phyloP scores from a whole-genome alignment of 2,888 invertebrate genomes.

The Ichneumon xanthorius region DNA sequence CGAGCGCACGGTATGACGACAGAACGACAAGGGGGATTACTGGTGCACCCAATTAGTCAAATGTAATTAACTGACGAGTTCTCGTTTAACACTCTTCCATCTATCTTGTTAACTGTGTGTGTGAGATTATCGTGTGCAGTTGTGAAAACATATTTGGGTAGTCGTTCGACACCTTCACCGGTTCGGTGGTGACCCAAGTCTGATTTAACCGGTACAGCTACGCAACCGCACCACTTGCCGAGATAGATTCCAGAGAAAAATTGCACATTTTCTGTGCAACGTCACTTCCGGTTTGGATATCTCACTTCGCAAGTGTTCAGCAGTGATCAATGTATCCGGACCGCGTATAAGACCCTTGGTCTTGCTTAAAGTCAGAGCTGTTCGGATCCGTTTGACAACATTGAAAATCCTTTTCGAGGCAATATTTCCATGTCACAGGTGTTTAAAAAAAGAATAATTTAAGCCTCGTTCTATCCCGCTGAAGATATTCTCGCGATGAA shows the following conservation, averaged over 20 bases:
- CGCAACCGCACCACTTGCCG: too few relatives aligned
- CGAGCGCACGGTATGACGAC: conserved; percentile 21
- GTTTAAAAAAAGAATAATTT: not conserved
- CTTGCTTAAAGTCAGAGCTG: not conserved
- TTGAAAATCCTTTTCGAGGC: not conserved
- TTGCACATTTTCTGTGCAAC: too few relatives aligned
- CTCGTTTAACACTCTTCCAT: conserved; percentile 1
- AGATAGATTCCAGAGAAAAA: too few relatives aligned
- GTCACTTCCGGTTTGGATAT: too few relatives aligned
- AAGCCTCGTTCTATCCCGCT: conserved; percentile 8
- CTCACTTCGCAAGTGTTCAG: too few relatives aligned
- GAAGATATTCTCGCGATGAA: conserved; percentile 34
- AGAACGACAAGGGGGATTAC: conserved; percentile 18
- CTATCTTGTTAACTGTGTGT: not conserved
- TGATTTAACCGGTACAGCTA: too few relatives aligned
- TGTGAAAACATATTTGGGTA: not conserved
- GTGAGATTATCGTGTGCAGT: not conserved
- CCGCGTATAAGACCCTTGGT: not conserved
- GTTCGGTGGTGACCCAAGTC: not conserved
- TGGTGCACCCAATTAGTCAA: conserved; percentile 40
- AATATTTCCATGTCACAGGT: not conserved
- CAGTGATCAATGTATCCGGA: not conserved
- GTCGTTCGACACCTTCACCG: not conserved
- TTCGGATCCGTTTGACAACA: not conserved
- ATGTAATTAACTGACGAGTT: conserved; percentile 24